A percentile compares a stretch with the other conserved stretches of the same genome.
These are phyloP conservation scores for Lepus townsendii DNA, from an alignment of 2,797 vertebrate genomes.

Conservation along the genomic window DNA sequence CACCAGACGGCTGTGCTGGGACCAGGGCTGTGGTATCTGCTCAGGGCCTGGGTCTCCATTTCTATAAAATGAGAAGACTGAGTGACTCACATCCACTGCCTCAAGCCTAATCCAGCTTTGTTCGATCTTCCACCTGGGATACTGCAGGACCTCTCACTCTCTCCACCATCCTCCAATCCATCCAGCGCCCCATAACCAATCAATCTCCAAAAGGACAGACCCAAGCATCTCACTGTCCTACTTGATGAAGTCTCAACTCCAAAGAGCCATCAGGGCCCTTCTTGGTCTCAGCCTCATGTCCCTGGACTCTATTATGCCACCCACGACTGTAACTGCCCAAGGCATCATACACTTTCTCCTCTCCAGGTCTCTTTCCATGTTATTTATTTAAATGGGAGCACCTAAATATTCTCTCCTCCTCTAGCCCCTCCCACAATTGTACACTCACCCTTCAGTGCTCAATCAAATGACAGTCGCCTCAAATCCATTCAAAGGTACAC, in stretches of 20 bases:
- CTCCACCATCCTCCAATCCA: background rate
- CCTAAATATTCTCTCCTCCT: background rate
- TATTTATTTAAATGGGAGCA: background rate
- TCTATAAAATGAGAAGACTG: background rate
- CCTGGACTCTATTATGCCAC: background rate
- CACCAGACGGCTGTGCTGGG: background rate
- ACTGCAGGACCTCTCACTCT: background rate
- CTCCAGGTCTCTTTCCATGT: background rate
- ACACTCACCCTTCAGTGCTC: background rate
- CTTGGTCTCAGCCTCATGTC: background rate
- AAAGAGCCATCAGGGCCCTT: background rate
- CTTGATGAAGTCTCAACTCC: background rate
- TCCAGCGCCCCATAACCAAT: background rate
- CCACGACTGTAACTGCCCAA: background rate
- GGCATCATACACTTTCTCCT: background rate
- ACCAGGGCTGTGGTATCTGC: background rate
- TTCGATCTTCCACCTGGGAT: background rate
- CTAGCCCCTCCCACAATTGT: constrained; percentile 5
- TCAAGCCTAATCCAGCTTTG: background rate
- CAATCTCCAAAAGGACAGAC: background rate
- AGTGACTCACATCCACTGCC: background rate
- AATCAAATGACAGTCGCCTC: background rate
- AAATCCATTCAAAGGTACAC: background rate
- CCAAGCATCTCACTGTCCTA: background rate
- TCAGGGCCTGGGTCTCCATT: background rate